Evolutionary conservation across 2,113 vertebrate genomes (phyloP).

Genomic region (Lophochroa leadbeateri): DNA sequence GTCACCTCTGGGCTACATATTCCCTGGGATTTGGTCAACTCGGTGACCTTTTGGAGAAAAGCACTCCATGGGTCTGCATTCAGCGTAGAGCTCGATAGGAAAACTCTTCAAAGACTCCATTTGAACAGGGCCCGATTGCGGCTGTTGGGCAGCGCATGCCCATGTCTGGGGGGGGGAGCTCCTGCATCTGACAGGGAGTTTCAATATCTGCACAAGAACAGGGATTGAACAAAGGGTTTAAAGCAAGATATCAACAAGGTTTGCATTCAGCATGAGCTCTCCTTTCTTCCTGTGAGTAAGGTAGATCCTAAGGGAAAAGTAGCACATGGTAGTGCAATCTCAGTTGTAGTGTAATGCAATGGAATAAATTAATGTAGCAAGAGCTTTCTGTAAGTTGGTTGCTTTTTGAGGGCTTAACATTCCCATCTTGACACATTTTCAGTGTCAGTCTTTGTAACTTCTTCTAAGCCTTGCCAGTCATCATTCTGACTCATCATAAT

Average conservation of each 20-base stretch:
- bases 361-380: neutral
- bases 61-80: rapidly evolving
- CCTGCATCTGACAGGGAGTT: neutral
- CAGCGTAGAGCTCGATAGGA: neutral
- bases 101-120: neutral
- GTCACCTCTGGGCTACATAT: neutral
- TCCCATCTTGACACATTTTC: neutral
- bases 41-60: no score
- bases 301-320: neutral
- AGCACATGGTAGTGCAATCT: neutral
- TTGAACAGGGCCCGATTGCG: neutral
- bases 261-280: rapidly evolving
- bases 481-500: neutral
- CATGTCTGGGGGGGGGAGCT: neutral
- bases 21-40: neutral
- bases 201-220: neutral
- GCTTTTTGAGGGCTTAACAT: neutral
- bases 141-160: neutral
- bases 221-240: neutral
- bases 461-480: neutral
- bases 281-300: neutral
- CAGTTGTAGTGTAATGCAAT: neutral
- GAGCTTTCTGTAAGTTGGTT: neutral
- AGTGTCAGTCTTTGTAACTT: neutral
- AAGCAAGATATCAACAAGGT: neutral